phyloP scores from a whole-genome alignment of 2,888 invertebrate genomes.

The Tanypteryx hageni region DNA sequence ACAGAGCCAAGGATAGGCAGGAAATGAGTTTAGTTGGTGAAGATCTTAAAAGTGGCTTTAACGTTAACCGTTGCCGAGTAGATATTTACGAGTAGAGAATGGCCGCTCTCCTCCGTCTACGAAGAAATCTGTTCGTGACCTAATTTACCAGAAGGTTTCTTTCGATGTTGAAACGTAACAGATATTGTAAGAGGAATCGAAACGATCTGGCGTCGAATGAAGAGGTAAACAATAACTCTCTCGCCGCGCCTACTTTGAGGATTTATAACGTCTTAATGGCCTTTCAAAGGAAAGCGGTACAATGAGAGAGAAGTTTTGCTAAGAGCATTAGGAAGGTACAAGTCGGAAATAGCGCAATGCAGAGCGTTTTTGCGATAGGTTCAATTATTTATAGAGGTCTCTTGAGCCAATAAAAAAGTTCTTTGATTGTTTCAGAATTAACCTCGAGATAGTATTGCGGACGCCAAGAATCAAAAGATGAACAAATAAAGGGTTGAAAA shows the following conservation, averaged over 20 bases:
- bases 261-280: background rate
- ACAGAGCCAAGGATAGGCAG: background rate
- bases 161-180: constrained; percentile 19
- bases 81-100: constrained; percentile 1
- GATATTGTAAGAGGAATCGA: background rate
- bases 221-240: constrained; percentile 13
- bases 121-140: background rate
- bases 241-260: background rate
- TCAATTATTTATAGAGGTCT: too few relatives aligned
- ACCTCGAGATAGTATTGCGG: too few relatives aligned
- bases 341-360: too few relatives aligned
- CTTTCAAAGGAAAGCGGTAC: background rate
- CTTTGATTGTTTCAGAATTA: too few relatives aligned
- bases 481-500: too few relatives aligned
- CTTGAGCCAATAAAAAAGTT: too few relatives aligned
- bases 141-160: background rate
- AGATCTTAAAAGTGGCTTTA: background rate
- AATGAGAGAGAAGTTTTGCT: too few relatives aligned
- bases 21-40: background rate
- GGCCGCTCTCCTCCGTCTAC: background rate
- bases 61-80: background rate
- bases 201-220: background rate
- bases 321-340: too few relatives aligned
- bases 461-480: too few relatives aligned
- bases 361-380: too few relatives aligned